Percentiles rank a stretch among this genome's conserved stretches.
Conservation (phyloP, 2,888 invertebrate genomes). For the Coremacera marginata region DNA sequence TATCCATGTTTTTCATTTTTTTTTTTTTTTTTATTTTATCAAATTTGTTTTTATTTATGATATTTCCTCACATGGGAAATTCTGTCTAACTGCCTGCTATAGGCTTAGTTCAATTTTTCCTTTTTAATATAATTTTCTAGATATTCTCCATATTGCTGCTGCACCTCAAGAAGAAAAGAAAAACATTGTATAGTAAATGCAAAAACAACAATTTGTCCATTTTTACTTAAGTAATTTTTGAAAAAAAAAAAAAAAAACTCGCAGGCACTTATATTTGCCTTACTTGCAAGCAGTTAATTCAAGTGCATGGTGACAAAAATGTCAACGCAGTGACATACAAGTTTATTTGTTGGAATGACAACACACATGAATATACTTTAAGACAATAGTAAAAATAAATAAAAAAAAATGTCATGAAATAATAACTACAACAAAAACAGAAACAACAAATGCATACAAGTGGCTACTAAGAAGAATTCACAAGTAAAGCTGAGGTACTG, state of each 20-base stretch:
- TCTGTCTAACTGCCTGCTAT: no score
- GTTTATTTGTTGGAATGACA: not conserved
- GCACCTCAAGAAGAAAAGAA: no score
- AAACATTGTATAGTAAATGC: no score
- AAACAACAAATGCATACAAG: not conserved
- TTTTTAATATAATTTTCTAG: no score
- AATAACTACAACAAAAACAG: not conserved
- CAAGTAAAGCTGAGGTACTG: not conserved
- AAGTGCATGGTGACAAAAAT: slow-evolving; percentile 35
- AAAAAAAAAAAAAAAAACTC: not conserved
- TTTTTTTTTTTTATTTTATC: no score
- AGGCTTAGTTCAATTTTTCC: no score
- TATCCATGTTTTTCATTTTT: no score
- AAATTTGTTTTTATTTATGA: no score
- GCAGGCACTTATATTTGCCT: not conserved
- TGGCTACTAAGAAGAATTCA: slow-evolving; percentile 14
- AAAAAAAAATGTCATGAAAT: not conserved
- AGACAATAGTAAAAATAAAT: not conserved
- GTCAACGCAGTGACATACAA: slow-evolving; percentile 27
- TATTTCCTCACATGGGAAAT: no score
- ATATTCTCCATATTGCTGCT: no score
- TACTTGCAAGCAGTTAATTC: slow-evolving; percentile 36
- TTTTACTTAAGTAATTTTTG: not conserved
- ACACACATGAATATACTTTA: not conserved
- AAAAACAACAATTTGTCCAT: not conserved